Percentiles rank a stretch among this genome's conserved stretches.
These are phyloP conservation scores for Esox niger DNA, from an alignment of 2,113 vertebrate species.

Conservation along the genomic window DNA sequence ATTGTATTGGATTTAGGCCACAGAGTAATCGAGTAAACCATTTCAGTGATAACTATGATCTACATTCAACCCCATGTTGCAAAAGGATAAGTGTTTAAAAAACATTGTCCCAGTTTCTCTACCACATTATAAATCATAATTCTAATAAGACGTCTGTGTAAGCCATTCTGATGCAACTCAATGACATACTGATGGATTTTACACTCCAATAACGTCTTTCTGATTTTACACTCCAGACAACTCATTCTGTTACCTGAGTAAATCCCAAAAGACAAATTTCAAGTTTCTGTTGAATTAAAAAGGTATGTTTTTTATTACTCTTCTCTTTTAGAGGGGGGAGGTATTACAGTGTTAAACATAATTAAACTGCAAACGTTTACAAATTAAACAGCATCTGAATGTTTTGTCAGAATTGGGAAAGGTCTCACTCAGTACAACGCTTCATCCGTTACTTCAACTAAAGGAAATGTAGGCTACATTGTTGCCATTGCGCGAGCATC, in stretches of 20 bases:
- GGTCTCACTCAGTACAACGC: neutral
- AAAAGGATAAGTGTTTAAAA: no score
- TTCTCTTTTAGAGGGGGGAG: no score
- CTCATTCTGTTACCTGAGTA: no score
- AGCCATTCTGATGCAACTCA: neutral
- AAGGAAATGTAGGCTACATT: neutral
- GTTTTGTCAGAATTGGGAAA: neutral
- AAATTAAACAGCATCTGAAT: neutral
- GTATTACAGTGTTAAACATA: no score
- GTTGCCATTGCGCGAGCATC: constrained; percentile 39
- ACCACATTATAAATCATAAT: neutral
- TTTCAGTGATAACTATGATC: neutral
- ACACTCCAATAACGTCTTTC: neutral
- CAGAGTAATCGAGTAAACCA: neutral
- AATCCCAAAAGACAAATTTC: no score
- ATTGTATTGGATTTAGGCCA: no score
- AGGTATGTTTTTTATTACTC: no score
- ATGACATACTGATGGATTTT: neutral
- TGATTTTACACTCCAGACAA: no score
- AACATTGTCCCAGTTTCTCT: no score
- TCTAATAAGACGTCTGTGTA: neutral
- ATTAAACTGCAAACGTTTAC: no score
- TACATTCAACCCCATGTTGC: no score
- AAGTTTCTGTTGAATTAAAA: no score
- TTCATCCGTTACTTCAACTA: neutral